Conservation (phyloP, 2,888 invertebrate species). For the Microctonus hyperodae region DNA sequence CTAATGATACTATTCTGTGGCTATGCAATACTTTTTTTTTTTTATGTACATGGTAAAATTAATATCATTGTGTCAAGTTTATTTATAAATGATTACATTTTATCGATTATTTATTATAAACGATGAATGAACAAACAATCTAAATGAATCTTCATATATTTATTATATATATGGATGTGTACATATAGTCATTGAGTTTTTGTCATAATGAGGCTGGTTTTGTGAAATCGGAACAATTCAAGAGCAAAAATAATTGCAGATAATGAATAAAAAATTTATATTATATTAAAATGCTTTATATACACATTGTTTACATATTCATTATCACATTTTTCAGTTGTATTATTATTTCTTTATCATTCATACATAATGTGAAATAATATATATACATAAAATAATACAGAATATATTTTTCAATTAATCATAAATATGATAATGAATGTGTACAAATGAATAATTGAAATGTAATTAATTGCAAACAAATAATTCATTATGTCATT, state of each 20-base stretch:
- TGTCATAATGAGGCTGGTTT: slow-evolving; percentile 3
- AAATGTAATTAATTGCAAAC: neutral
- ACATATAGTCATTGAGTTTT: neutral
- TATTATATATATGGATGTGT: no score
- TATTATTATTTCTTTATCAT: no score
- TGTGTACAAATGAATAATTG: slow-evolving; percentile 1
- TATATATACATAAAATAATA: neutral
- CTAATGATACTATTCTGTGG: no score
- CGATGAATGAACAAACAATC: neutral
- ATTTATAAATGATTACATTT: slow-evolving; percentile 22
- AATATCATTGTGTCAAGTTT: neutral
- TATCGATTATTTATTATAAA: slow-evolving; percentile 18
- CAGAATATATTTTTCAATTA: neutral
- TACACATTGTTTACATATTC: slow-evolving; percentile 20
- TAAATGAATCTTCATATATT: slow-evolving; percentile 30
- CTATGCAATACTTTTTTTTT: neutral
- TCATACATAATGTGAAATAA: neutral
- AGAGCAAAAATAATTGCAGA: neutral
- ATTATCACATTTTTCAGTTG: neutral
- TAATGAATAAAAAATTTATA: neutral
- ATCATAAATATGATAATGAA: neutral
- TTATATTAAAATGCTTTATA: slow-evolving; percentile 11
- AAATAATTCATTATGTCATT: neutral
- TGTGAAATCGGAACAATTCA: neutral
- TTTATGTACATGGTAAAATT: no score